Conservation (phyloP, 37 sponge, comb jelly and placozoan genomes). For the Amphimedon queenslandica region DNA sequence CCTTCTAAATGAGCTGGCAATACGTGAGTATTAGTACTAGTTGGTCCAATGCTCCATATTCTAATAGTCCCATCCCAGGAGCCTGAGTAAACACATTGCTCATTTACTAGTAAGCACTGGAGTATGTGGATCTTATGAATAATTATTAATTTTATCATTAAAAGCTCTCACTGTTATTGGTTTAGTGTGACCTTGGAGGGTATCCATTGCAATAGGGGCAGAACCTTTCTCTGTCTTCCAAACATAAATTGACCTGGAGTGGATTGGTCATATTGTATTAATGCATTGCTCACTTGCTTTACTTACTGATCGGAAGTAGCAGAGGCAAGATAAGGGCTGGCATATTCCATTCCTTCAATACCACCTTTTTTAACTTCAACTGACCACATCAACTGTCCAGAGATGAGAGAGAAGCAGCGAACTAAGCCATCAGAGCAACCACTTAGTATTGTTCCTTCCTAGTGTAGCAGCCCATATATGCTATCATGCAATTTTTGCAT, state of each 20-base stretch:
- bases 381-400: conserved; percentile 40
- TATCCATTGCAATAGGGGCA: not conserved
- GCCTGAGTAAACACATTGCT: conserved; percentile 37
- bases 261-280: no score
- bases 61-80: conserved; percentile 76
- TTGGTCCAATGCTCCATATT: no score
- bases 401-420: conserved; percentile 45
- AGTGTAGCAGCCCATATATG: not conserved
- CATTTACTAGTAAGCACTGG: conserved; percentile 23
- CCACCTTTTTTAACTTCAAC: not conserved
- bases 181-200: conserved; percentile 44
- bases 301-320: no score
- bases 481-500: not conserved
- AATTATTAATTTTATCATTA: not conserved
- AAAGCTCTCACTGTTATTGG: conserved; percentile 25
- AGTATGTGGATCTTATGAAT: conserved; percentile 5
- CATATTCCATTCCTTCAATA: no score
- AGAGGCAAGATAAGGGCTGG: no score
- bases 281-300: no score
- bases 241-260: not conserved
- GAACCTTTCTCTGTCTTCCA: no score
- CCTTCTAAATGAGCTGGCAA: conserved; percentile 46
- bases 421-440: conserved; percentile 76
- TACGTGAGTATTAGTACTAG: no score
- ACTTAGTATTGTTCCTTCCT: conserved; percentile 60